Evolutionary conservation across 1,140 invertebrate species (phyloP).

Genomic region (Trialeurodes vaporariorum): DNA sequence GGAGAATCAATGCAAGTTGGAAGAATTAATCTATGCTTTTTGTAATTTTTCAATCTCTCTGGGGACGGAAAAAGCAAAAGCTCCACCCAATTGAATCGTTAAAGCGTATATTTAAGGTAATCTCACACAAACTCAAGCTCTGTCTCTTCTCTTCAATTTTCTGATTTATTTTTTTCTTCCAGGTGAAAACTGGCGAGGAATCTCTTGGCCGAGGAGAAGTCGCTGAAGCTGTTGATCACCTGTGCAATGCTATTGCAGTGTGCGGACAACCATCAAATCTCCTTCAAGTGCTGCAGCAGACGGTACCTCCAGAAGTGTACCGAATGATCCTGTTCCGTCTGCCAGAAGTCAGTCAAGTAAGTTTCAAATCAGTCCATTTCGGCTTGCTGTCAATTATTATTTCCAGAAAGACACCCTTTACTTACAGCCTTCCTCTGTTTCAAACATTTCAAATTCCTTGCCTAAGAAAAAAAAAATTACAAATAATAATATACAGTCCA

Average conservation of each 20-base stretch:
- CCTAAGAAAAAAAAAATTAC: background rate
- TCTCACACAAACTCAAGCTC: too few species aligned
- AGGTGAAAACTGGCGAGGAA: slow-evolving; percentile 83
- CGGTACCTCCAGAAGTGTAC: slow-evolving; percentile 84
- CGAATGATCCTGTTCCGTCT: slow-evolving; percentile 72
- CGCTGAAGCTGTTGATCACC: slow-evolving; percentile 83
- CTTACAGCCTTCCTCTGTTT: too few species aligned
- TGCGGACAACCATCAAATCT: slow-evolving; percentile 90
- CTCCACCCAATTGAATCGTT: too few species aligned
- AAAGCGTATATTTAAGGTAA: too few species aligned
- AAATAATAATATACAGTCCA: background rate
- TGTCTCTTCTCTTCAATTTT: too few species aligned
- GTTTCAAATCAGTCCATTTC: background rate
- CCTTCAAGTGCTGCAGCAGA: slow-evolving; percentile 83
- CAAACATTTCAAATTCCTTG: too few species aligned
- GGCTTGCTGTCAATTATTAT: background rate
- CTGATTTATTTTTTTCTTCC: slow-evolving; percentile 17
- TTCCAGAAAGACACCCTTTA: background rate
- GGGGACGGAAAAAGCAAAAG: too few species aligned
- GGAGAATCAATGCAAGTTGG: too few species aligned
- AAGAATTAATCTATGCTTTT: too few species aligned
- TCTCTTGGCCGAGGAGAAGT: slow-evolving; percentile 71
- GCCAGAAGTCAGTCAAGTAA: slow-evolving; percentile 41
- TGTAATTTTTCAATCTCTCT: too few species aligned
- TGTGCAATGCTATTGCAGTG: slow-evolving; percentile 88